phyloP scores from a whole-genome alignment of 2,797 vertebrate genomes.

The Parauchenoglanis punctatus region DNA sequence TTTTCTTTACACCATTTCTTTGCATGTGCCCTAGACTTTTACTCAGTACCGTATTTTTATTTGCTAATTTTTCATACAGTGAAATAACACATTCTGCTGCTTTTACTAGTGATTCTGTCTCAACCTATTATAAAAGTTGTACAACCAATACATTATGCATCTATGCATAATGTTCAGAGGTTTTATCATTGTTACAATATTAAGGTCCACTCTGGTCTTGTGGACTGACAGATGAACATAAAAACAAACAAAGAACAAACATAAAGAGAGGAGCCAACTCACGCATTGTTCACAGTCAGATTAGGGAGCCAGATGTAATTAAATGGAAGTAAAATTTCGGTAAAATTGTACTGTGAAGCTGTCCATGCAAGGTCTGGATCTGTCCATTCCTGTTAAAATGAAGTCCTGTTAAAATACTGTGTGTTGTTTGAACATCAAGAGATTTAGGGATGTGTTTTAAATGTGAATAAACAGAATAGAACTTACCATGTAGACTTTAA shows the following conservation, averaged over 20 bases:
- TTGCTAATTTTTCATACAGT: not conserved
- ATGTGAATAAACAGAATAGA: slow-evolving; percentile 2
- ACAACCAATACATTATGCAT: not conserved
- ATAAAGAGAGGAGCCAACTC: slow-evolving; percentile 45
- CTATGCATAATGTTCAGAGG: not conserved
- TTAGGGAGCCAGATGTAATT: slow-evolving; percentile 71
- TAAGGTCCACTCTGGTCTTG: not conserved
- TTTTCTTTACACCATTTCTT: too few relatives aligned
- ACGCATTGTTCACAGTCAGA: slow-evolving; percentile 72
- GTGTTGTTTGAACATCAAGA: not conserved
- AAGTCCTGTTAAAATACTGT: not conserved
- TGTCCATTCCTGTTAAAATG: slow-evolving; percentile 61
- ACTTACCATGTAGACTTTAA: slow-evolving; percentile 66
- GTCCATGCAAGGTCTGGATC: slow-evolving; percentile 71
- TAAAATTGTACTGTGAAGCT: slow-evolving; percentile 53
- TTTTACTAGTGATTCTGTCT: not conserved
- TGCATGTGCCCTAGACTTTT: too few relatives aligned
- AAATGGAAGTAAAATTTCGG: slow-evolving; percentile 65
- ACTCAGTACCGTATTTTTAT: not conserved
- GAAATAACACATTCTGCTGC: not conserved
- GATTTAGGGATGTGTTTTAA: not conserved
- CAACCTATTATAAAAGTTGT: not conserved
- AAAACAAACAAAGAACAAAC: not conserved
- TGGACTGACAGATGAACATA: not conserved
- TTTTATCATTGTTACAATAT: not conserved